phyloP scores from a whole-genome alignment of 2,888 invertebrate genomes.

The Onthophagus sagittarius region DNA sequence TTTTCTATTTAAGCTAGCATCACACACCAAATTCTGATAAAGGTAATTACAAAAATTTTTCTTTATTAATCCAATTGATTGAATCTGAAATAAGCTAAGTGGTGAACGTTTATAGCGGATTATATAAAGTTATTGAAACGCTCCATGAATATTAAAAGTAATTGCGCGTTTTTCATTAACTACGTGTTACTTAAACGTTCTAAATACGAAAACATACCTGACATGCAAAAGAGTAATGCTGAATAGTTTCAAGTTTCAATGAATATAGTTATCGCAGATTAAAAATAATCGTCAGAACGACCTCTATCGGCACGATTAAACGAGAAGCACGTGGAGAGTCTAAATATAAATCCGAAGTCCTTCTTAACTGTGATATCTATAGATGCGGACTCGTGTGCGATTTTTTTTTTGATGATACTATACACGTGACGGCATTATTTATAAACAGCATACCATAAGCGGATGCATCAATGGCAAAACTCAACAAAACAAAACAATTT shows the following conservation, averaged over 20 bases:
- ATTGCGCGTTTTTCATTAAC: too few species aligned
- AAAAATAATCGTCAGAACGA: not conserved
- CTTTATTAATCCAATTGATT: too few species aligned
- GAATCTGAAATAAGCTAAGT: too few species aligned
- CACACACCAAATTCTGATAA: too few species aligned
- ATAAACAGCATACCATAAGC: not conserved
- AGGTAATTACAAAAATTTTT: too few species aligned
- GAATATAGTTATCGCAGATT: not conserved
- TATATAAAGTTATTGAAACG: too few species aligned
- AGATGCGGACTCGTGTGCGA: not conserved
- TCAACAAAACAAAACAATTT: too few species aligned
- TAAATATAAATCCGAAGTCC: not conserved
- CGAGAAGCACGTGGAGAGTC: not conserved
- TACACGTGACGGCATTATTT: not conserved
- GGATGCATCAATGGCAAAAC: not conserved
- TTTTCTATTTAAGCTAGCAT: too few species aligned
- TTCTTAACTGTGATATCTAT: not conserved
- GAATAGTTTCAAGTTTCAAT: not conserved
- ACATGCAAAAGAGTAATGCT: not conserved
- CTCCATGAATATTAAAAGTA: too few species aligned
- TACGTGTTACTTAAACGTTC: not conserved
- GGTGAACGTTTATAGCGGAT: too few species aligned
- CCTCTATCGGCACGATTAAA: not conserved
- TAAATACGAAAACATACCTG: not conserved
- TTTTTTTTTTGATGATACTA: not conserved